phyloP scores from a whole-genome alignment of 2,113 vertebrate species.

The Glaucidium brasilianum region DNA sequence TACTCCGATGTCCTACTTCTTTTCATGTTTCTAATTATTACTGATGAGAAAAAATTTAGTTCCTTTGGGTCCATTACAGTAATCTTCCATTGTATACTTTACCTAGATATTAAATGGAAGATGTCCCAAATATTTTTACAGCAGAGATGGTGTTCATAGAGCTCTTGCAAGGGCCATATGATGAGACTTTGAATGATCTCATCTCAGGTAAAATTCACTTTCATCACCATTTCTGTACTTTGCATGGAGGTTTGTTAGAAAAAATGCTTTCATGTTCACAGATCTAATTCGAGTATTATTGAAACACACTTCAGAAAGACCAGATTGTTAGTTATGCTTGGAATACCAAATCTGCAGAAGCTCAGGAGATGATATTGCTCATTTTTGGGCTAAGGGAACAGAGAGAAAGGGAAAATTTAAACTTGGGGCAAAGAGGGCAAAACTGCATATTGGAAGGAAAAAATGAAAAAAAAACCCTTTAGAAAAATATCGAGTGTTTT shows the following conservation, averaged over 20 bases:
- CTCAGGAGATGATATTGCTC: not conserved
- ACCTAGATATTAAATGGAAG: not conserved
- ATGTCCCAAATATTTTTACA: not conserved
- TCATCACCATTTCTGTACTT: not conserved
- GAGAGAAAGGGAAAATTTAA: not conserved
- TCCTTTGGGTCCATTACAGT: not conserved
- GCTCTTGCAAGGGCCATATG: not conserved
- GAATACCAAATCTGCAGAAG: slow-evolving; percentile 15
- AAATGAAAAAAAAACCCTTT: not conserved
- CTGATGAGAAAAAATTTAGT: not conserved
- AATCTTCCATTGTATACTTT: not conserved
- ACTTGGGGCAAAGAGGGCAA: not conserved
- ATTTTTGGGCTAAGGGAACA: not conserved
- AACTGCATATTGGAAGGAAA: not conserved
- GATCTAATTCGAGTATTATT: slow-evolving; percentile 17
- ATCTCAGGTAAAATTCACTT: not conserved
- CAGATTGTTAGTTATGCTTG: slow-evolving; percentile 2
- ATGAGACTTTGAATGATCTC: not conserved
- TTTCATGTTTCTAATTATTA: not conserved
- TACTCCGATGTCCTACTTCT: not conserved
- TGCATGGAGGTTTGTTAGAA: not conserved
- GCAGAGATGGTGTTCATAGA: not conserved
- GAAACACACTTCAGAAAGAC: slow-evolving; percentile 5
- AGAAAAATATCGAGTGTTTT: not conserved
- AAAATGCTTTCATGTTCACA: slow-evolving; percentile 1